Evolutionary conservation across 2,888 invertebrate genomes (phyloP), one percentile per base, ranked within the genome.

Genomic region (Parelbella ahira): DNA sequence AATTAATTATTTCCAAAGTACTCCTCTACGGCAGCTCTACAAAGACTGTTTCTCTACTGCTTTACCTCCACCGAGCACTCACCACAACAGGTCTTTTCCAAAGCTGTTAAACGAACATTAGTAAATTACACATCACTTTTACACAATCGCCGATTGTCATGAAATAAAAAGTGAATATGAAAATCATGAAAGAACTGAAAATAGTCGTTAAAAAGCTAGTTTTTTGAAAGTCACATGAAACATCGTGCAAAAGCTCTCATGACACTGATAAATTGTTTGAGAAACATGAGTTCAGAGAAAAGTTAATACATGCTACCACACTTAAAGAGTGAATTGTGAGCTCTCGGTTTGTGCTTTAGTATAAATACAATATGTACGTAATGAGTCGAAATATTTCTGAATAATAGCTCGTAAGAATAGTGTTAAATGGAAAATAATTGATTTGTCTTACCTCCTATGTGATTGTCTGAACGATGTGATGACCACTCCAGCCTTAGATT

Each of bases 391-490:
- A 11, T 32, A 11, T 28, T 13, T 7, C 12, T 23, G 8, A 5
- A 23, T 27, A 27, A 10, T 13, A 11, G 11, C 6, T 10, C 18
- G 11, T 7, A 25, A 9, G 5, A 19, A 25, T 13, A 18, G 6
- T 8, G 4, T 23, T 10, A 15, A 6, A 36, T 25, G 7, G 4
- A 2, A 10, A 18, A 18, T 3, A 4, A 9, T 13, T 23, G 4
- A 3, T 2, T 5, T 25, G 4, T 29, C 45, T 67, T 81, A 96
- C 94, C 97, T 93, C 71, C 97, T 82, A 62, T 96, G 94, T 6
- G 96, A 95, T 67, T 95, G 93, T 33, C 96, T 87, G 60, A 94
- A 96, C 1, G 96, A 96, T 1, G 97, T 97, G 42, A 97, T 95
- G 36, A 97, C 96, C 3, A 96, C 96, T 0, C 97, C 97, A 1